These are phyloP conservation scores for Karalla daura DNA, from an alignment of 2,797 vertebrate genomes.

Conservation along the genomic window DNA sequence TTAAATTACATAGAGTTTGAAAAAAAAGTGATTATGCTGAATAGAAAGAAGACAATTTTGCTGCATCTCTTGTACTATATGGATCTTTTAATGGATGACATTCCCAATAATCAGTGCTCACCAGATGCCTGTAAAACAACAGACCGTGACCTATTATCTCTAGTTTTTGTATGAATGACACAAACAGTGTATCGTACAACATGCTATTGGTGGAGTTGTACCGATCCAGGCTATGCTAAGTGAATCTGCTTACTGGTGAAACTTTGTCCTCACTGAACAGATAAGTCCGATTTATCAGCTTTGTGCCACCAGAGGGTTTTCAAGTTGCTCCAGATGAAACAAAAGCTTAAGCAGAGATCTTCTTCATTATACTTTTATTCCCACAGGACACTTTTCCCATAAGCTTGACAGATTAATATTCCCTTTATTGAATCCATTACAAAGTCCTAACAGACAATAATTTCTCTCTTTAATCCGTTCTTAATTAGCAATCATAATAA, in stretches of 20 bases:
- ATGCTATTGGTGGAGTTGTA: background rate
- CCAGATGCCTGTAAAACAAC: too few species aligned
- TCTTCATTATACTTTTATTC: background rate
- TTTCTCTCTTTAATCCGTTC: conserved; percentile 36
- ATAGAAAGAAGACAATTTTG: too few species aligned
- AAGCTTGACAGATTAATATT: conserved; percentile 10
- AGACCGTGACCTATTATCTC: too few species aligned
- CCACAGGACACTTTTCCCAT: background rate
- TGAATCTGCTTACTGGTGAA: background rate
- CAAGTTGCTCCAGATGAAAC: background rate
- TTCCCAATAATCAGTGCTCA: too few species aligned
- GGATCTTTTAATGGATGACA: too few species aligned
- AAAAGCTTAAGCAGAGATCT: background rate
- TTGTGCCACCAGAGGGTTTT: background rate
- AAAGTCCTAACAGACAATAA: conserved; percentile 19
- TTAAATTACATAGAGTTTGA: too few species aligned
- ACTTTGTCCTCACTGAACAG: background rate
- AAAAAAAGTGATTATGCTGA: too few species aligned
- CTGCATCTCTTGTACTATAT: too few species aligned
- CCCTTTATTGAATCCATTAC: conserved; percentile 20
- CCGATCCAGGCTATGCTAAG: background rate
- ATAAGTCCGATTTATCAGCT: background rate
- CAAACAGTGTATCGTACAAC: background rate
- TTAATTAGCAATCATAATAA: conserved; percentile 57
- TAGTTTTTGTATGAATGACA: background rate